Conservation (phyloP, 2,113 vertebrate species). For the Scomber japonicus region DNA sequence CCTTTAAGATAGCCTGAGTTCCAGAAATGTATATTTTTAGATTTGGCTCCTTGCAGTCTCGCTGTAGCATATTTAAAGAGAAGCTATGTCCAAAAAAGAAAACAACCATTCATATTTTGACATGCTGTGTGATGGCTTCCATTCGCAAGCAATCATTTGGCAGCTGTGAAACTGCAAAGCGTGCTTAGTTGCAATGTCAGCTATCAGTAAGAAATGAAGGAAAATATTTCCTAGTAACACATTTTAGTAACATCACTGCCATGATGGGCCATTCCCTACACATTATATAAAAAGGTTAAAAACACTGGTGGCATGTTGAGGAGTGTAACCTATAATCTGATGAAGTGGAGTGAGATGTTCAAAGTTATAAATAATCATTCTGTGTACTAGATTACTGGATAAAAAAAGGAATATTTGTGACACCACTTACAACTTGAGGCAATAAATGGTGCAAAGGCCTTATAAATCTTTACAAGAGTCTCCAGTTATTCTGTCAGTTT, state of each 20-base stretch:
- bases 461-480: too few species aligned
- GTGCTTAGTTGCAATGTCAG: slow-evolving; percentile 4
- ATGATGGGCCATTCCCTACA: too few species aligned
- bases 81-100: slow-evolving; percentile 6
- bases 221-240: not conserved
- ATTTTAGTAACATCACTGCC: too few species aligned
- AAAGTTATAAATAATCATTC: not conserved
- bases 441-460: not conserved
- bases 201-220: not conserved
- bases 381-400: not conserved
- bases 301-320: too few species aligned
- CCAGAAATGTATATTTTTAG: slow-evolving; percentile 26
- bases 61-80: not conserved
- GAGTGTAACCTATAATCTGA: not conserved
- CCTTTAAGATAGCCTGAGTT: slow-evolving; percentile 7
- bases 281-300: too few species aligned
- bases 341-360: not conserved
- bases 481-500: too few species aligned
- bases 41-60: not conserved
- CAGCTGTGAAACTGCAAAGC: slow-evolving; percentile 15
- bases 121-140: slow-evolving; percentile 3
- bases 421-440: not conserved
- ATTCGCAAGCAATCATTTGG: slow-evolving; percentile 14
- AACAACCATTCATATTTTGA: slow-evolving; percentile 15
- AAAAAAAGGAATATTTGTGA: not conserved